phyloP scores from a whole-genome alignment of 2,113 vertebrate genomes.

The Lamprologus ornatipinnis region DNA sequence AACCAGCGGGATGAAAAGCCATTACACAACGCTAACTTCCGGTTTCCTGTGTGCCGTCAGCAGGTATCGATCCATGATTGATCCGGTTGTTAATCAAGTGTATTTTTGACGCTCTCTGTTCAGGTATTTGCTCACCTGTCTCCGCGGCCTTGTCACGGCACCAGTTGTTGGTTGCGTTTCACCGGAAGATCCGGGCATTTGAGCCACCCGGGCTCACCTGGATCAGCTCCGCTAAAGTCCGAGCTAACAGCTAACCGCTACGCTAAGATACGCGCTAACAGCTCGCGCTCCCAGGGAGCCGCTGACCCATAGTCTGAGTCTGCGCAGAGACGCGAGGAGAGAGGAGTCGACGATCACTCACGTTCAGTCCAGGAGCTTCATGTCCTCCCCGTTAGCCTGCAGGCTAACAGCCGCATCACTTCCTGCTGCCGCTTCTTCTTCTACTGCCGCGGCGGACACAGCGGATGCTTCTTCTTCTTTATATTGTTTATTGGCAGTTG shows the following conservation, averaged over 20 bases:
- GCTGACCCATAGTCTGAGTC: not conserved
- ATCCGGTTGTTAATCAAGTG: not conserved
- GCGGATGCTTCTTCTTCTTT: not conserved
- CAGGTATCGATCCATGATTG: not conserved
- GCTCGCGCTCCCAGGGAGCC: not conserved
- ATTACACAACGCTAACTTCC: not conserved
- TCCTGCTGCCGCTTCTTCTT: not conserved
- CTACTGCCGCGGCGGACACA: not conserved
- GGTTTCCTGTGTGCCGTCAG: not conserved
- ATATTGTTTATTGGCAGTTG: not conserved
- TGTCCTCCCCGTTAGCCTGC: conserved; percentile 22
- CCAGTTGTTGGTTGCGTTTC: not conserved
- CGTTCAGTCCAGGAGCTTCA: conserved; percentile 40
- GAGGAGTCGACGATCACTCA: conserved; percentile 18
- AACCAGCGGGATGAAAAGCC: not conserved
- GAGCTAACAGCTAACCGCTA: not conserved
- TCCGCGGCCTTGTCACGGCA: not conserved
- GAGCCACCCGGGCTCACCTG: not conserved
- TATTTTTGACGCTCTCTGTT: not conserved
- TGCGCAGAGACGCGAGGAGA: not conserved
- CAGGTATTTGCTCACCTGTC: not conserved
- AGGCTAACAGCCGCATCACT: not conserved
- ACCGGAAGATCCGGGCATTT: not conserved
- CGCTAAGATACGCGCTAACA: not conserved
- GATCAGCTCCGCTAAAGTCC: not conserved